Evolutionary conservation across 2,888 invertebrate species (phyloP), one percentile per base, ranked within the genome.

Genomic region (Cephus pygmeus): DNA sequence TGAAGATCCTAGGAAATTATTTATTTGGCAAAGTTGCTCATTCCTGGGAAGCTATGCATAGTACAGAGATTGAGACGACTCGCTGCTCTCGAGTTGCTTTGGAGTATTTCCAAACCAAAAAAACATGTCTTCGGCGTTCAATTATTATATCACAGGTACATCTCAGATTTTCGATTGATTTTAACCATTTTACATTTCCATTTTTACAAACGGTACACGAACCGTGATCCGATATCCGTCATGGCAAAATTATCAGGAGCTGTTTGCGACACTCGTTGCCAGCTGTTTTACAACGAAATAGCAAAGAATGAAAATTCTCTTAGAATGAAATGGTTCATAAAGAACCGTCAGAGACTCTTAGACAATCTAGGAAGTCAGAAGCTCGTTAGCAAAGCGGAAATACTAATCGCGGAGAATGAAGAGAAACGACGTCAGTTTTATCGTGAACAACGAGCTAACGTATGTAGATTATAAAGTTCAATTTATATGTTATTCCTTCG

Each of bases 291-390:
- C n/a, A 82, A 79, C 4, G 88, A 88, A 75, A 79, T 81, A n/a
- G 81, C 84, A 68, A 81, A 80, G 68, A 89, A 85, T 11, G 88
- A 89, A 78, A 85, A 87, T 33, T 76, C 75, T 12, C 73, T 87
- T 30, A 85, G 89, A 73, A 87, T 84, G 6, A 85, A 79, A 73
- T 91, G 91, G 91, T 91, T 90, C 75, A 34, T 87, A 34, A 85
- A 84, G 77, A 89, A 91, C 80, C 83, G 86, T 76, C 81, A 90
- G 34, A 85, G 84, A 69, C 80, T 91, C 31, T 81, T 89, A 75
- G 86, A 88, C 12, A 85, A 86, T 83, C 83, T 90, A 40, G 79
- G 79, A 34, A 81, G 76, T 69, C 81, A 84, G 1, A 83, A 82
- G 75, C 75, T 83, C 31, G 69, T 77, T 12, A 71, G 77, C 36